phyloP scores from a whole-genome alignment of 2,888 invertebrate genomes.

The Perizoma flavofasciatum region DNA sequence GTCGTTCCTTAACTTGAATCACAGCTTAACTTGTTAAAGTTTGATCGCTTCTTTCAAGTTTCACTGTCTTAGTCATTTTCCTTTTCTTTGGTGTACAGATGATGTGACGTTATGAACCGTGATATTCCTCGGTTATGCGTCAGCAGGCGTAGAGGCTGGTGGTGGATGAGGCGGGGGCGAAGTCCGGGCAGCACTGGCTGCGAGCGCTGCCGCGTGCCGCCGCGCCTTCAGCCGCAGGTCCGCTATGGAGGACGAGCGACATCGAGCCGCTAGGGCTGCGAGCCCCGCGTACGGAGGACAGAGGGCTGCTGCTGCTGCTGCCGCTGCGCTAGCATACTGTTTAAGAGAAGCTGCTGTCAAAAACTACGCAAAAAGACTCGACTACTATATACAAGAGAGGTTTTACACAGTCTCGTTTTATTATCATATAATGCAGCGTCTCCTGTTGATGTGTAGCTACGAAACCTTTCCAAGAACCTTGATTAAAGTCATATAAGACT shows the following conservation, averaged over 20 bases:
- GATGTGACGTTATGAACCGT: too few relatives aligned
- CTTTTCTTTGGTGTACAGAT: too few relatives aligned
- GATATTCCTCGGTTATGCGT: slow-evolving; percentile 58
- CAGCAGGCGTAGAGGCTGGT: slow-evolving; percentile 55
- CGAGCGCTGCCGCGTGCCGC: slow-evolving; percentile 95
- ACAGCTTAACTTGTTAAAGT: too few relatives aligned
- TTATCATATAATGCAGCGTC: too few relatives aligned
- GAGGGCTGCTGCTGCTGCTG: slow-evolving; percentile 84
- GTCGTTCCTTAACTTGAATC: too few relatives aligned
- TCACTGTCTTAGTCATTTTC: too few relatives aligned
- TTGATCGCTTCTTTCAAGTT: too few relatives aligned
- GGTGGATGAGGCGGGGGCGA: slow-evolving; percentile 28
- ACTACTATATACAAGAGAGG: too few relatives aligned
- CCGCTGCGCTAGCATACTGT: slow-evolving; percentile 76
- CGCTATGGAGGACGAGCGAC: slow-evolving; percentile 96
- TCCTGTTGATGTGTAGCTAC: too few relatives aligned
- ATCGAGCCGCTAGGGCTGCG: slow-evolving; percentile 91
- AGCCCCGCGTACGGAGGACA: slow-evolving; percentile 88
- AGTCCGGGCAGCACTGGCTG: slow-evolving; percentile 60
- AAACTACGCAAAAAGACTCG: not conserved
- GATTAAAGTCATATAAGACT: too few relatives aligned
- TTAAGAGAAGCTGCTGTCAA: slow-evolving; percentile 1
- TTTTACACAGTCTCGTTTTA: too few relatives aligned
- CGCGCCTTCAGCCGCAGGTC: slow-evolving; percentile 96
- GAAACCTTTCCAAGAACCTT: too few relatives aligned